phyloP scores from a whole-genome alignment of 2,113 vertebrate genomes.

The Ammodytes marinus region DNA sequence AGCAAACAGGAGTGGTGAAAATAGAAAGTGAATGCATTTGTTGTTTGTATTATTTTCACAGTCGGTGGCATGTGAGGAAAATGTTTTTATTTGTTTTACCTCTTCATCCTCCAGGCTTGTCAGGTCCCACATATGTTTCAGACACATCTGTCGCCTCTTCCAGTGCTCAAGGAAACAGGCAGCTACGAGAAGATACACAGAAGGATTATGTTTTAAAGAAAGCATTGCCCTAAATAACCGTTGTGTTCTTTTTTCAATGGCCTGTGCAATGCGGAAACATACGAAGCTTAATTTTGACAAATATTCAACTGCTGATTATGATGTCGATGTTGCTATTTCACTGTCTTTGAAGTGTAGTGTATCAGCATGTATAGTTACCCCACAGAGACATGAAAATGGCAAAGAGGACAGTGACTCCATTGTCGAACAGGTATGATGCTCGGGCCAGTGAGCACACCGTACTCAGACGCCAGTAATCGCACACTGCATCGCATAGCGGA shows the following conservation, averaged over 20 bases:
- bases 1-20: neutral
- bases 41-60: neutral
- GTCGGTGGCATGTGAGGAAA: no score
- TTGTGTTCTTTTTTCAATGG: no score
- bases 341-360: neutral
- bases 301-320: neutral
- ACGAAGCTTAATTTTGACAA: neutral
- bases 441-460: constrained; percentile 90
- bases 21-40: neutral
- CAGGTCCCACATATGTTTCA: constrained; percentile 96
- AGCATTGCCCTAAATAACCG: no score
- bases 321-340: neutral
- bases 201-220: neutral
- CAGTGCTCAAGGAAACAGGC: constrained; percentile 98
- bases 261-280: no score
- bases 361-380: constrained; percentile 85
- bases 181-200: constrained; percentile 80
- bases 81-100: constrained; percentile 73
- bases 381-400: constrained; percentile 99
- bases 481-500: constrained; percentile 94
- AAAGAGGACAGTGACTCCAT: constrained; percentile 94
- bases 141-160: constrained; percentile 94
- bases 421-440: constrained; percentile 96
- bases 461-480: constrained; percentile 96
- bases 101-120: constrained; percentile 96